phyloP scores from a whole-genome alignment of 1,140 invertebrate genomes.

The Varroa destructor region DNA sequence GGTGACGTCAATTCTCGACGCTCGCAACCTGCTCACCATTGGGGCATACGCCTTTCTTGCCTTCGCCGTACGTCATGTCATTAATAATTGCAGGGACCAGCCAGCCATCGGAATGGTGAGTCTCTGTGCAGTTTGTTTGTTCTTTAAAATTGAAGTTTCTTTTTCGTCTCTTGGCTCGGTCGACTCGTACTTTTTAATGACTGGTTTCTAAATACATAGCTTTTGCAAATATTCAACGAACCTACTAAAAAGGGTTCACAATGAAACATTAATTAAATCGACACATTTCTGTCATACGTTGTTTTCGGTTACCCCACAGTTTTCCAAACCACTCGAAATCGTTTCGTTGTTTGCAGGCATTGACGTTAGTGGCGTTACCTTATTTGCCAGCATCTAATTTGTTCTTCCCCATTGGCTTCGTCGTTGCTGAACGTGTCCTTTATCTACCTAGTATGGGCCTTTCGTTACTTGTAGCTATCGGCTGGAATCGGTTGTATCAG shows the following conservation, averaged over 20 bases:
- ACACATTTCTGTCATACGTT: not conserved
- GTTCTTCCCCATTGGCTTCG: conserved; percentile 93
- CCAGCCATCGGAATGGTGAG: conserved; percentile 7
- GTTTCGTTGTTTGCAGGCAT: conserved; percentile 5
- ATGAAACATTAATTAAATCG: not conserved
- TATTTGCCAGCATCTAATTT: conserved; percentile 91
- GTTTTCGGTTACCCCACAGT: not conserved
- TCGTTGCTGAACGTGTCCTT: conserved; percentile 82
- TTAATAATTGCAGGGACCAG: not conserved
- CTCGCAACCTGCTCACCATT: conserved; percentile 62
- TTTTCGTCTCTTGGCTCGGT: too few species aligned
- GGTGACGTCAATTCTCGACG: conserved; percentile 57
- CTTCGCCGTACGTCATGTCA: not conserved
- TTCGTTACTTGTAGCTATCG: conserved; percentile 77
- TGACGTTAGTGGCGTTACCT: conserved; percentile 57
- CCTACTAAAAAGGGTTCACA: too few species aligned
- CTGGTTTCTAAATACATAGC: too few species aligned
- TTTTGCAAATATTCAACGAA: too few species aligned
- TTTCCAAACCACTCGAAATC: not conserved
- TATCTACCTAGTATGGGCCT: conserved; percentile 97
- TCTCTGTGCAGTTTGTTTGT: conserved; percentile 6
- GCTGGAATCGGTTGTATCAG: conserved; percentile 39
- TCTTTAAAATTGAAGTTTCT: too few species aligned
- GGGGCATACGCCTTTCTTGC: conserved; percentile 5
- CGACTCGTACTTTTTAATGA: too few species aligned